A percentile compares a stretch with the other conserved stretches of the same genome.
Conservation (phyloP, 2,888 invertebrate species). For the Gonocerus acuteangulatus region DNA sequence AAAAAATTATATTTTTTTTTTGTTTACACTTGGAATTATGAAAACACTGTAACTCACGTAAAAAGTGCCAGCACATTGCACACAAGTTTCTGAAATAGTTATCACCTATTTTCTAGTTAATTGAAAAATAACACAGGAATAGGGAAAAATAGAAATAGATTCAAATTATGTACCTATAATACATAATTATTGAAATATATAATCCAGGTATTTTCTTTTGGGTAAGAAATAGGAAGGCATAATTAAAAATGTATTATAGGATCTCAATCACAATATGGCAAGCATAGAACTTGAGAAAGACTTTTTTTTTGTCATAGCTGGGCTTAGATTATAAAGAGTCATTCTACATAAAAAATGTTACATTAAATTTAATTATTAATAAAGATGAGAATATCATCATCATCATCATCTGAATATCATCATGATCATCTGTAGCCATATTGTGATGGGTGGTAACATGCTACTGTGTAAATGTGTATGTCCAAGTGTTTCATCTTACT, state of each 20-base stretch:
- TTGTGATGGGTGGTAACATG: constrained; percentile 13
- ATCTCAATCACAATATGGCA: not conserved
- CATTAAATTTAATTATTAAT: no score
- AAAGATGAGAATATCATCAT: no score
- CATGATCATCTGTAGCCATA: constrained; percentile 5
- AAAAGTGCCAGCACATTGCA: constrained; percentile 24
- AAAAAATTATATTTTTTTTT: not conserved
- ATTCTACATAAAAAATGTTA: no score
- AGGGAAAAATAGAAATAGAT: constrained; percentile 37
- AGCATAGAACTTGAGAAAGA: not conserved
- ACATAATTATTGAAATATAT: no score
- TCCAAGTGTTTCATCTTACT: no score
- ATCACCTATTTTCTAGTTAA: constrained; percentile 34
- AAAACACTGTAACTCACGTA: constrained; percentile 18
- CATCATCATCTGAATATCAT: no score
- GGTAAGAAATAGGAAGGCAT: no score
- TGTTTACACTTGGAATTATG: constrained; percentile 4
- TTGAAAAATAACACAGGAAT: constrained; percentile 36
- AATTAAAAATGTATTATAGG: no score
- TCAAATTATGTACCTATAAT: no score
- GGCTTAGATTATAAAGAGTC: no score
- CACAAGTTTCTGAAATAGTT: constrained; percentile 22
- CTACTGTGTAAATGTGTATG: constrained; percentile 1
- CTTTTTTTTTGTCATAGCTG: no score
- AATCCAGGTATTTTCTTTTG: no score